Conservation (phyloP, 2,888 invertebrate species). For the Drosophila siamana region DNA sequence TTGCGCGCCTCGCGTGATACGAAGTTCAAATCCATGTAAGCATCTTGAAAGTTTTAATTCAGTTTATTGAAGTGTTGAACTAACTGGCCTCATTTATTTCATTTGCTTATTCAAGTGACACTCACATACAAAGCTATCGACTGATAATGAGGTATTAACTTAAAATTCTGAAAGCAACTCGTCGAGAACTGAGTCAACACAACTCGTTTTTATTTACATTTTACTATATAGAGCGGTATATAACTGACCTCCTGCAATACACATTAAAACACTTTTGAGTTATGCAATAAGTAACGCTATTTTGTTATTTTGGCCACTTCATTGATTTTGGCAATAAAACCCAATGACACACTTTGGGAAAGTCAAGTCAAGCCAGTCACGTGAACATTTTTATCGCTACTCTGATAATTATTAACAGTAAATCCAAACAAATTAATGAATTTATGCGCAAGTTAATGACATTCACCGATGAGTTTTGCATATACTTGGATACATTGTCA, state of each 20-base stretch:
- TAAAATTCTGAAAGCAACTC: neutral
- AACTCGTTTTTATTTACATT: neutral
- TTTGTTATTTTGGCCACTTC: constrained; percentile 19
- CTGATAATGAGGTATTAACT: constrained; percentile 25
- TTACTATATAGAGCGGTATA: constrained; percentile 1
- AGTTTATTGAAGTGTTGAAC: constrained; percentile 8
- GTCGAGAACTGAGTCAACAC: constrained; percentile 20
- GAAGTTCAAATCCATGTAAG: neutral
- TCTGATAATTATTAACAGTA: constrained; percentile 39
- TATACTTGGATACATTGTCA: too few species aligned
- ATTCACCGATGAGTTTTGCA: too few species aligned
- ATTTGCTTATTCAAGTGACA: constrained; percentile 24
- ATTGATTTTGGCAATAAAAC: constrained; percentile 12
- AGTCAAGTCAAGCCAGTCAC: constrained; percentile 42
- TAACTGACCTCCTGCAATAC: constrained; percentile 40
- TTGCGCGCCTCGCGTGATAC: neutral
- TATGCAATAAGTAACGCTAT: constrained; percentile 11
- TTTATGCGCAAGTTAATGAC: constrained; percentile 64
- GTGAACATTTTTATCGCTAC: constrained; percentile 39
- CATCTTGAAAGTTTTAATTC: neutral
- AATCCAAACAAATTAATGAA: constrained; percentile 37
- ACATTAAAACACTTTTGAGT: constrained; percentile 15
- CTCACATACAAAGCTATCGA: constrained; percentile 26
- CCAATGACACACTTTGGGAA: constrained; percentile 33
- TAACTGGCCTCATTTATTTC: constrained; percentile 39